phyloP scores from a whole-genome alignment of 2,888 invertebrate genomes.

The Pristionchus japonicus region DNA sequence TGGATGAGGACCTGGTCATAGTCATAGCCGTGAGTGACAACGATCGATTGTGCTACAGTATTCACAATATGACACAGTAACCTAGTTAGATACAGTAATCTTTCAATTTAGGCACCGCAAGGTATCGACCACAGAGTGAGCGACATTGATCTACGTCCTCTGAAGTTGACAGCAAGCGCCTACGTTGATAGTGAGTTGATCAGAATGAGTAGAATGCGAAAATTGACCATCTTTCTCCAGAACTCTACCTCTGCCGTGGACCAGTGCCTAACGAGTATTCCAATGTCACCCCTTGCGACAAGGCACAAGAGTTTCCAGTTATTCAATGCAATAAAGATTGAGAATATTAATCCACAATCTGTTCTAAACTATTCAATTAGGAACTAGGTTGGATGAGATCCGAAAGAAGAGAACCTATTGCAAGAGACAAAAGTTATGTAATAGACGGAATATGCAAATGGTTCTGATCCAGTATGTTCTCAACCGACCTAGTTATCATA shows the following conservation, averaged over 20 bases:
- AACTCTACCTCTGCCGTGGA: neutral
- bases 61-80: too few species aligned
- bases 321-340: neutral
- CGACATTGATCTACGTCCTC: neutral
- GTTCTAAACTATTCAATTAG: too few species aligned
- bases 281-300: neutral
- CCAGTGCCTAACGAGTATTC: neutral
- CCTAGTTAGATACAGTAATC: too few species aligned
- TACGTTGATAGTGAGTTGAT: neutral
- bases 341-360: too few species aligned
- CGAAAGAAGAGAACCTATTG: too few species aligned
- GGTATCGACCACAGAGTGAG: neutral
- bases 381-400: too few species aligned
- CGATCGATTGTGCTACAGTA: too few species aligned
- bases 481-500: too few species aligned
- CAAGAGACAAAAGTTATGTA: too few species aligned
- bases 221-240: neutral
- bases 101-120: neutral
- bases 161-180: neutral
- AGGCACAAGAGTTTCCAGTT: neutral
- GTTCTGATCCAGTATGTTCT: too few species aligned
- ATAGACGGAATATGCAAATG: too few species aligned
- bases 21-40: neutral
- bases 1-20: neutral
- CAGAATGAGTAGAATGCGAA: too few species aligned